These are phyloP conservation scores for Zaprionus gabonicus DNA, from an alignment of 1,140 invertebrate species.

Conservation along the genomic window DNA sequence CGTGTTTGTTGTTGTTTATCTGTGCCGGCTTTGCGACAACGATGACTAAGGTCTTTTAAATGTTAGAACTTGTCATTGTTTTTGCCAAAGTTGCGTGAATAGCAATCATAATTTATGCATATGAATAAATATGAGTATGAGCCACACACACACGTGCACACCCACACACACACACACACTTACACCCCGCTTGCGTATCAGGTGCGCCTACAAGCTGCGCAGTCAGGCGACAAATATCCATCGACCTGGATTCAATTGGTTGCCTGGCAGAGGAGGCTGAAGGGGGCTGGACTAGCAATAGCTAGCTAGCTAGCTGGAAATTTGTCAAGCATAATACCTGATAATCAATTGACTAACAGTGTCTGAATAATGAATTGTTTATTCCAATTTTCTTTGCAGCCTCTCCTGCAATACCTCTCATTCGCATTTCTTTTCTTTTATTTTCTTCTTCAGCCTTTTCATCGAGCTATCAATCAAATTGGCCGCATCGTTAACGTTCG, in stretches of 20 bases:
- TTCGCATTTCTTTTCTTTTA: neutral
- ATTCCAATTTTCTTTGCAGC: slow-evolving; percentile 6
- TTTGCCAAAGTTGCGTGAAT: slow-evolving; percentile 68
- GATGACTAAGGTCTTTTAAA: slow-evolving; percentile 79
- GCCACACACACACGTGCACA: neutral
- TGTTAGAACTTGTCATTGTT: slow-evolving; percentile 78
- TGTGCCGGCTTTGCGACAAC: slow-evolving; percentile 49
- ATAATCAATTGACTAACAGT: slow-evolving; percentile 76
- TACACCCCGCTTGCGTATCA: neutral
- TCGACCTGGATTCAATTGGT: slow-evolving; percentile 29
- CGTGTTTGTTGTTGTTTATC: slow-evolving; percentile 28
- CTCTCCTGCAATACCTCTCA: neutral
- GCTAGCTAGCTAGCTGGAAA: slow-evolving; percentile 24
- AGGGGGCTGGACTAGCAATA: slow-evolving; percentile 19
- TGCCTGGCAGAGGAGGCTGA: slow-evolving; percentile 6
- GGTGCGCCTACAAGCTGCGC: slow-evolving; percentile 15
- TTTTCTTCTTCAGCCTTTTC: slow-evolving; percentile 10
- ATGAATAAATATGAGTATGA: slow-evolving; percentile 7
- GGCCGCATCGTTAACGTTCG: slow-evolving; percentile 20
- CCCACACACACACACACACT: slow-evolving; percentile 8
- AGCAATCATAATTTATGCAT: slow-evolving; percentile 71
- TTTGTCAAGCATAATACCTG: slow-evolving; percentile 69
- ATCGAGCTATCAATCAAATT: slow-evolving; percentile 66
- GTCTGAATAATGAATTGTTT: slow-evolving; percentile 73
- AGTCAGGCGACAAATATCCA: slow-evolving; percentile 43